Percentiles rank a stretch among this genome's conserved stretches.
Conservation (phyloP, 1,140 invertebrate species). For the Goniozus legneri region DNA sequence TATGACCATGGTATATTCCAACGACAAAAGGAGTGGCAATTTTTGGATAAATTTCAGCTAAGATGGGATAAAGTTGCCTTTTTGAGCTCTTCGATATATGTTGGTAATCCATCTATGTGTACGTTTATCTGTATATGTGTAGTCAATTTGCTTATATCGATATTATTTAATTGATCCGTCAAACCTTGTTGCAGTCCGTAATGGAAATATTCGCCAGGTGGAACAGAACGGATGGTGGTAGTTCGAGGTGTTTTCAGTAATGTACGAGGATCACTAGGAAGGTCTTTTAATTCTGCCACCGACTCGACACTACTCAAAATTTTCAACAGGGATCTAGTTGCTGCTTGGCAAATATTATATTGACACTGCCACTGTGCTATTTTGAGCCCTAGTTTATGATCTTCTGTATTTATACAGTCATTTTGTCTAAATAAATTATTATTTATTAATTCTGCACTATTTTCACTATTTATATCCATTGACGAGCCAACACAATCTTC, state of each 20-base stretch:
- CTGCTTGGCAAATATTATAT: slow-evolving; percentile 4
- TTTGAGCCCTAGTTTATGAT: too few relatives aligned
- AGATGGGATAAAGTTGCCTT: slow-evolving; percentile 13
- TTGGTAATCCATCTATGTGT: slow-evolving; percentile 7
- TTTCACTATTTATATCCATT: too few relatives aligned
- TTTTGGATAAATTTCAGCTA: slow-evolving; percentile 10
- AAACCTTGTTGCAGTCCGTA: neutral
- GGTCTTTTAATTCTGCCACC: slow-evolving; percentile 4
- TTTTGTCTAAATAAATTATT: too few relatives aligned
- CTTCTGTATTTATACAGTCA: too few relatives aligned
- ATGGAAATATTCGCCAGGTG: slow-evolving; percentile 2
- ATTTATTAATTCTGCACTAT: too few relatives aligned
- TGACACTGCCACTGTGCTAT: slow-evolving; percentile 6
- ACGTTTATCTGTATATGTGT: neutral
- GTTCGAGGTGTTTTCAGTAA: slow-evolving; percentile 5
- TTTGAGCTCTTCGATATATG: slow-evolving; percentile 17
- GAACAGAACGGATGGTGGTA: neutral
- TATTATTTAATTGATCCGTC: neutral
- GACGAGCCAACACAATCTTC: too few relatives aligned
- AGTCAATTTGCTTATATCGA: neutral
- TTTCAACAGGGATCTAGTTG: slow-evolving; percentile 1
- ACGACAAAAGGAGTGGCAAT: neutral
- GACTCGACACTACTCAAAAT: slow-evolving; percentile 4
- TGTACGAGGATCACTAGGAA: slow-evolving; percentile 6
- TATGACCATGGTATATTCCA: neutral